Evolutionary conservation across 2,113 vertebrate genomes (phyloP).

Genomic region (Daubentonia madagascariensis): DNA sequence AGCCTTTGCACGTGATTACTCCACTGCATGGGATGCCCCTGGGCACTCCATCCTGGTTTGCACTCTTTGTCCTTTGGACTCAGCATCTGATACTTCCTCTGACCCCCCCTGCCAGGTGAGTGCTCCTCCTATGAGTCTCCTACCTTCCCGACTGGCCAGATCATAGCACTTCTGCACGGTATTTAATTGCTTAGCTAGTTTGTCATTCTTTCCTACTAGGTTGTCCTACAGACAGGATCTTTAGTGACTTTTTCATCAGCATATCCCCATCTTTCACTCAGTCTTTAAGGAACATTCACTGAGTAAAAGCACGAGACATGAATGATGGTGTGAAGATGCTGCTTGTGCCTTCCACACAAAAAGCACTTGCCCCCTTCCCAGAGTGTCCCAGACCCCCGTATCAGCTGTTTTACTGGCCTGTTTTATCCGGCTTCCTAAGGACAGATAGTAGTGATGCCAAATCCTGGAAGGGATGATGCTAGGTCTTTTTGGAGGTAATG

Average conservation of each 20-base stretch:
- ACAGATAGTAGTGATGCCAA: neutral
- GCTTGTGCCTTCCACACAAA: too few species aligned
- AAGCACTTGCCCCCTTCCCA: neutral
- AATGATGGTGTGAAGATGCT: neutral
- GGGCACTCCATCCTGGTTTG: neutral
- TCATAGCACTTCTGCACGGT: too few species aligned
- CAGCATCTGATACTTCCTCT: neutral
- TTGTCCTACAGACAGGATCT: neutral
- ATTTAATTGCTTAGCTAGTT: neutral
- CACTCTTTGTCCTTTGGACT: neutral
- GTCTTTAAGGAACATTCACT: neutral
- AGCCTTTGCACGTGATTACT: neutral
- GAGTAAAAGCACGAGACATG: neutral
- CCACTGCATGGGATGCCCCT: neutral
- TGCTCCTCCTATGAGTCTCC: neutral
- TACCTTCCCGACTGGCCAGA: neutral
- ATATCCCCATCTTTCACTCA: neutral
- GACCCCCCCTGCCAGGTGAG: neutral
- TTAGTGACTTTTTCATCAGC: neutral
- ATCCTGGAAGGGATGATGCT: neutral
- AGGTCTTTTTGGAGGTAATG: neutral
- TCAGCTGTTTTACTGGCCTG: neutral
- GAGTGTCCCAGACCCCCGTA: neutral
- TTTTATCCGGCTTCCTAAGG: neutral
- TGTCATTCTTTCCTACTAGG: neutral